Evolutionary conservation across 2,113 vertebrate species (phyloP).

Genomic region (Nesogale talazaci): DNA sequence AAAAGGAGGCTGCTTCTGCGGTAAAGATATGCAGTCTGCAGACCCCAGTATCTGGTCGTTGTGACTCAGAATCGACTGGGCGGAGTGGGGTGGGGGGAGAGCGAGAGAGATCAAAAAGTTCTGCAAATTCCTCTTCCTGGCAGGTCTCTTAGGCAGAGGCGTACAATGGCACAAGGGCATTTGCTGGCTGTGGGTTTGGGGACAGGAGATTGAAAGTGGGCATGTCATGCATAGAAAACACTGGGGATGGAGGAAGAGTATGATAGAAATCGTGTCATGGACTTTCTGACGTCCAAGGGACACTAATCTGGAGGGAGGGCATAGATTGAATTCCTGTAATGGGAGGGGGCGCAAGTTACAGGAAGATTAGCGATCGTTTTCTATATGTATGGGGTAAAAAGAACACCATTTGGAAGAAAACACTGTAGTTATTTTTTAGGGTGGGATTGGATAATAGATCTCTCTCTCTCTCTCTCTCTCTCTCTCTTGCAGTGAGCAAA

Average conservation of each 20-base stretch:
- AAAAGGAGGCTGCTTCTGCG: too few species aligned
- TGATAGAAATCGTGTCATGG: rapidly evolving
- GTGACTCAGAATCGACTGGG: too few species aligned
- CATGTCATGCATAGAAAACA: rapidly evolving
- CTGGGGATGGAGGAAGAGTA: background rate
- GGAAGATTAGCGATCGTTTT: background rate
- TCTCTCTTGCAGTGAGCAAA: background rate
- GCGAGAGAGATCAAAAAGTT: rapidly evolving
- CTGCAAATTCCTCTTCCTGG: background rate
- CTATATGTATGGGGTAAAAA: rapidly evolving
- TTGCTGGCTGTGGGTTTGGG: background rate
- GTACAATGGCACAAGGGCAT: rapidly evolving
- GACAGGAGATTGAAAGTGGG: background rate
- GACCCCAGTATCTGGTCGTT: too few species aligned
- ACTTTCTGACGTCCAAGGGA: rapidly evolving
- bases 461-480: background rate
- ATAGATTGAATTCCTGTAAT: too few species aligned
- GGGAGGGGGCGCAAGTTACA: background rate
- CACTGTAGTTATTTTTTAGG: background rate
- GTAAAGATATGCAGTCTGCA: too few species aligned
- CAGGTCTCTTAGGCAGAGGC: background rate
- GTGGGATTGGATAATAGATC: background rate
- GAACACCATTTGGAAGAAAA: background rate
- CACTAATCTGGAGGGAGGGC: rapidly evolving
- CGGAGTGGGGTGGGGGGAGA: too few species aligned